Conservation (phyloP, 2,113 vertebrate species). For the Heloderma charlesbogerti region DNA sequence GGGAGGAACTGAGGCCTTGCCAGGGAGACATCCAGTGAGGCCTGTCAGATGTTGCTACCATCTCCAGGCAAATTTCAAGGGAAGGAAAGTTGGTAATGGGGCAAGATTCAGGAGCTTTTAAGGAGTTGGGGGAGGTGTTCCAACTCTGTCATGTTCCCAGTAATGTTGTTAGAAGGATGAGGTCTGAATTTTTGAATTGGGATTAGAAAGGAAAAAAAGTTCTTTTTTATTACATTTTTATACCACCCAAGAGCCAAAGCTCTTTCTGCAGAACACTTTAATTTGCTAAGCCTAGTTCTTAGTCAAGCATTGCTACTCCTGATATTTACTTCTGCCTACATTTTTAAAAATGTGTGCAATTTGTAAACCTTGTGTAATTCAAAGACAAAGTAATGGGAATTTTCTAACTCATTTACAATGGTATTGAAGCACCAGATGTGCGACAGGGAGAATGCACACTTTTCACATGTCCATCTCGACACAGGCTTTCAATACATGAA, state of each 20-base stretch:
- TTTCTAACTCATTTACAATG: not conserved
- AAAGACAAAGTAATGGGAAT: not conserved
- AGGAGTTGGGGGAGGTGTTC: not conserved
- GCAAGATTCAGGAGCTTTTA: not conserved
- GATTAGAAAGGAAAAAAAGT: too few relatives aligned
- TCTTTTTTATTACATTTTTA: not conserved
- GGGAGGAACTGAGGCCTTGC: not conserved
- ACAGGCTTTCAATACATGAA: not conserved
- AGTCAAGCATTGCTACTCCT: not conserved
- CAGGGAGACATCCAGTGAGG: not conserved
- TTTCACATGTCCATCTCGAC: not conserved
- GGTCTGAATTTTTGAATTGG: not conserved
- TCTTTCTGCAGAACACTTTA: too few relatives aligned
- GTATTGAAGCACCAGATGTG: not conserved
- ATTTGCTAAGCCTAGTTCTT: not conserved
- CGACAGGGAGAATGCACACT: not conserved
- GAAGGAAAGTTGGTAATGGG: not conserved
- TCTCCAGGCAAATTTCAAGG: not conserved
- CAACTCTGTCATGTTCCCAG: not conserved
- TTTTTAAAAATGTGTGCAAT: not conserved
- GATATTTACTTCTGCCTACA: too few relatives aligned
- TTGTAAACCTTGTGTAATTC: not conserved
- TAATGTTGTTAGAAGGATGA: not conserved
- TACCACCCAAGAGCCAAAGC: not conserved
- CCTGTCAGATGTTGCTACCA: rapidly evolving